These are phyloP conservation scores for Amiota communis DNA, from an alignment of 2,888 invertebrate species.

Conservation along the genomic window DNA sequence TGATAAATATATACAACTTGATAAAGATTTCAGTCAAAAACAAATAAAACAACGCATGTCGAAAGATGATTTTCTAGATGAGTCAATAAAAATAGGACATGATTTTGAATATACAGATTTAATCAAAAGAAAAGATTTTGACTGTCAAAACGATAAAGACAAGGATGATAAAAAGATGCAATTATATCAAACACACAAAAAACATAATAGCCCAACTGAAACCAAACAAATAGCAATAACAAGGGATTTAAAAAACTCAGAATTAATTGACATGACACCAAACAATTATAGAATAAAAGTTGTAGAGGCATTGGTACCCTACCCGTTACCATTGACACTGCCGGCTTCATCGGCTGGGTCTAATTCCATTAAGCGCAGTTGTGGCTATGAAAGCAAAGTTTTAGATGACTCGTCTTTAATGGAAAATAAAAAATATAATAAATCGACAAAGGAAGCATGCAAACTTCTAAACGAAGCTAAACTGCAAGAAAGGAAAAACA, in stretches of 20 bases:
- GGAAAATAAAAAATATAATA: constrained; percentile 14
- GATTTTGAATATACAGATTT: too few relatives aligned
- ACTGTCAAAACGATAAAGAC: background rate
- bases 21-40: too few relatives aligned
- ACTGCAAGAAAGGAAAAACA: background rate
- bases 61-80: too few relatives aligned
- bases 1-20: too few relatives aligned
- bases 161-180: constrained; percentile 6
- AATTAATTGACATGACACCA: background rate
- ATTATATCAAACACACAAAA: background rate
- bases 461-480: background rate
- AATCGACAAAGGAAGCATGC: background rate
- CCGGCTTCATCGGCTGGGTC: too few relatives aligned
- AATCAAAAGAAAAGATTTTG: constrained; percentile 15
- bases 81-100: too few relatives aligned
- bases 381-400: background rate
- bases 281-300: constrained; percentile 35
- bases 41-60: too few relatives aligned
- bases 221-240: constrained; percentile 6
- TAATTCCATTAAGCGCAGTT: background rate
- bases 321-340: too few relatives aligned
- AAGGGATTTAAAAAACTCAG: background rate
- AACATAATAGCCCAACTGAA: background rate
- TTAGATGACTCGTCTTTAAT: background rate
- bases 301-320: constrained; percentile 19